These are phyloP conservation scores for Brachypteracias leptosomus DNA, from an alignment of 2,113 vertebrate species.

Conservation along the genomic window DNA sequence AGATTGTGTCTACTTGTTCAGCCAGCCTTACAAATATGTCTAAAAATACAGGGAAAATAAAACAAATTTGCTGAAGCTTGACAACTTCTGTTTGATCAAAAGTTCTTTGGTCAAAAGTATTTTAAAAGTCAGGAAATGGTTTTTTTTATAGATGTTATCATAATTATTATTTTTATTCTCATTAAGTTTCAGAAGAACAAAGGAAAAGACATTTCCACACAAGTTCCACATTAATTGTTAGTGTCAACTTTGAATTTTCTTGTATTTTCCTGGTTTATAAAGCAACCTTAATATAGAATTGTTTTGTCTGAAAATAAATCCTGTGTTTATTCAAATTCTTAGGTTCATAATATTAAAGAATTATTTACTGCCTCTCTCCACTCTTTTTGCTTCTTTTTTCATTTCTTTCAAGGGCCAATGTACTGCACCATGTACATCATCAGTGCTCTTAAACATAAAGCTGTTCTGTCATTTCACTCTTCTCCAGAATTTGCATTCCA, in stretches of 20 bases:
- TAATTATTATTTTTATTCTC: not conserved
- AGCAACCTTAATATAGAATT: not conserved
- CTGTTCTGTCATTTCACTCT: not conserved
- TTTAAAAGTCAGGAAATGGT: not conserved
- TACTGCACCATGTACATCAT: rapidly evolving
- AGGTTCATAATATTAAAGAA: not conserved
- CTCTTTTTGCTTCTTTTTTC: not conserved
- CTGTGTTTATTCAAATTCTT: not conserved
- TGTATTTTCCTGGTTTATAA: not conserved
- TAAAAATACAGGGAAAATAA: not conserved
- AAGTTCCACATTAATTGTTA: not conserved
- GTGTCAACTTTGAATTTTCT: not conserved
- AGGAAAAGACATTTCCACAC: not conserved
- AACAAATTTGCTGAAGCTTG: not conserved
- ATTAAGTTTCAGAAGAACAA: not conserved
- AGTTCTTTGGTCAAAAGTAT: not conserved
- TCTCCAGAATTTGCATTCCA: not conserved
- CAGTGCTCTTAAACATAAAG: not conserved
- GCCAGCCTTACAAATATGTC: not conserved
- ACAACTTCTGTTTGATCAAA: not conserved
- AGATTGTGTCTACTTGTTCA: not conserved
- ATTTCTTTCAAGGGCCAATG: not conserved
- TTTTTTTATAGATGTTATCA: not conserved
- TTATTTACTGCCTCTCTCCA: not conserved
- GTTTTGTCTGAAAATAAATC: constrained; percentile 19